These are phyloP conservation scores for Clytia hemisphaerica DNA, from an alignment of 30 jellyfish, hydroid and myxozoan species.

Conservation along the genomic window DNA sequence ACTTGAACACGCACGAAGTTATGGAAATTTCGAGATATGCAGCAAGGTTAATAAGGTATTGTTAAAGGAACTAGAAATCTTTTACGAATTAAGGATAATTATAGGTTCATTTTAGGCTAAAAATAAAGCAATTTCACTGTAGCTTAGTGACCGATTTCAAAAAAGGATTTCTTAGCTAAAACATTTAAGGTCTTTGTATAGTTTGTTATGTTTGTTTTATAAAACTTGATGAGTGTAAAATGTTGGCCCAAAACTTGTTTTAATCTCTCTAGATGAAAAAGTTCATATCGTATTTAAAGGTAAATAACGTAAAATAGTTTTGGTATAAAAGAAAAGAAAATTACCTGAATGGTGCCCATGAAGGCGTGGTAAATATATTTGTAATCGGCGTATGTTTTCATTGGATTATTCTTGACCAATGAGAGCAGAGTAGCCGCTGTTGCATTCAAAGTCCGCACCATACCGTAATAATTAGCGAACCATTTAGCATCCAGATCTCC, in stretches of 20 bases:
- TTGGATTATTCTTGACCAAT: constrained; percentile 1
- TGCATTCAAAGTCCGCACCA: constrained; percentile 48
- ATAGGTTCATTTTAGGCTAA: too few species aligned
- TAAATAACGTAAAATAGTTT: neutral
- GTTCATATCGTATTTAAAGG: neutral
- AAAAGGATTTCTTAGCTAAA: too few species aligned
- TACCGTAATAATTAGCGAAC: constrained; percentile 78
- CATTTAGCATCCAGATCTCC: constrained; percentile 78
- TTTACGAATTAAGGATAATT: too few species aligned
- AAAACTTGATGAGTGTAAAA: too few species aligned
- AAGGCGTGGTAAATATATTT: constrained; percentile 28
- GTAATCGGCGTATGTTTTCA: constrained; percentile 48
- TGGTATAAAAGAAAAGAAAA: neutral
- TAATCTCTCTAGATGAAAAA: neutral
- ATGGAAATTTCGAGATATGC: neutral
- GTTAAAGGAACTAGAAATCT: too few species aligned
- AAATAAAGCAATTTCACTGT: too few species aligned
- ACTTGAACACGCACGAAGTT: neutral
- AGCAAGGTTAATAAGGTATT: too few species aligned
- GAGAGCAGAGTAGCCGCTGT: constrained; percentile 31
- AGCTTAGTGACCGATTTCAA: too few species aligned
- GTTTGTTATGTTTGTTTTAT: too few species aligned
- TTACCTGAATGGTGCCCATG: constrained; percentile 34
- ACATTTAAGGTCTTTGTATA: too few species aligned
- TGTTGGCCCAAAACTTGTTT: too few species aligned